phyloP scores from a whole-genome alignment of 2,797 vertebrate species.

The Paratrypauchen microcephalus region DNA sequence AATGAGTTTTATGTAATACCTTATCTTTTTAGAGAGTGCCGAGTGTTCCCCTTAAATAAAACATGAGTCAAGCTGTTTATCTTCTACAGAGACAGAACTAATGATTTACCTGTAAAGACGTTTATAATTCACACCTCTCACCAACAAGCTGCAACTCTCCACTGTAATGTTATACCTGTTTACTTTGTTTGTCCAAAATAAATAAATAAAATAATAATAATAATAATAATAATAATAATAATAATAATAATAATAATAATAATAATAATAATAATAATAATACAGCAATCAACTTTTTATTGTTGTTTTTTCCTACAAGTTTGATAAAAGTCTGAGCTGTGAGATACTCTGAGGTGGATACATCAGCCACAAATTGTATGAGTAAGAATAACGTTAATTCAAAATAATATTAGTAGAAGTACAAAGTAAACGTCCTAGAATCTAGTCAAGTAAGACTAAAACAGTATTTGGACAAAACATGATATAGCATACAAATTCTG shows the following conservation, averaged over 20 bases:
- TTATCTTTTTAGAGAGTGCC: neutral
- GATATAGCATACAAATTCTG: too few relatives aligned
- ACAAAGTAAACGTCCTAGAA: too few relatives aligned
- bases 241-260: too few relatives aligned
- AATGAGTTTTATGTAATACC: neutral
- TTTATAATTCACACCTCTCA: slow-evolving; percentile 9
- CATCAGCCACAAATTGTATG: too few relatives aligned
- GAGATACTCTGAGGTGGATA: neutral
- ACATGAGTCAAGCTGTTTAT: neutral
- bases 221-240: too few relatives aligned
- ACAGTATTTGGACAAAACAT: too few relatives aligned
- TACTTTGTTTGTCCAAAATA: too few relatives aligned
- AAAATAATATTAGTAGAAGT: too few relatives aligned
- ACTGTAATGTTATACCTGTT: neutral
- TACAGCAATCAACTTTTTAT: neutral
- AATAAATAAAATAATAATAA: too few relatives aligned
- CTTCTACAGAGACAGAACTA: neutral
- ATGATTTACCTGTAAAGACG: neutral
- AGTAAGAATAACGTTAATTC: too few relatives aligned
- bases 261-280: too few relatives aligned
- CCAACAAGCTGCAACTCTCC: slow-evolving; percentile 1
- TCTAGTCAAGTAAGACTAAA: too few relatives aligned
- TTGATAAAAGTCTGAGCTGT: neutral
- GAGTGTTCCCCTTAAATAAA: slow-evolving; percentile 9
- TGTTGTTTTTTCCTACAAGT: neutral